Evolutionary conservation across 2,888 invertebrate species (phyloP).

Genomic region (Ommatoiulus sabulosus): DNA sequence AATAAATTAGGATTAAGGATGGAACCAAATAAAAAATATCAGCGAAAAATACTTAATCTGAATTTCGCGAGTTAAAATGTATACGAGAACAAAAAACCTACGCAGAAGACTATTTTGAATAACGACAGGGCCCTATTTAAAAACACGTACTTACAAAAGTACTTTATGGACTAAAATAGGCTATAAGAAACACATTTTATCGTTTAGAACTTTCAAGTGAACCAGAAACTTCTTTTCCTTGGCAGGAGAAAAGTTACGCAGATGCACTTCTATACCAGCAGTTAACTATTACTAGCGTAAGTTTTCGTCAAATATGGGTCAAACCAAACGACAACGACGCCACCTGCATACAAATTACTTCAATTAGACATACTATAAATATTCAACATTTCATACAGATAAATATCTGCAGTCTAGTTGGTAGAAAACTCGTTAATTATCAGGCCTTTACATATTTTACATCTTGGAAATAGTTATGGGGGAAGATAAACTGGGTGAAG

Average conservation of each 20-base stretch:
- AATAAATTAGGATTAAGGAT: not conserved
- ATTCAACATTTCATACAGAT: not conserved
- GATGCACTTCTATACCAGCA: not conserved
- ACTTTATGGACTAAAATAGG: not conserved
- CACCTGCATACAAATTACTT: not conserved
- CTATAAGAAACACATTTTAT: not conserved
- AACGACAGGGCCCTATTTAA: too few species aligned
- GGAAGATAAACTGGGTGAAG: not conserved
- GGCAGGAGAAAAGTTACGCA: not conserved
- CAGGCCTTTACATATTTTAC: not conserved
- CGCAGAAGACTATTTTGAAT: too few species aligned
- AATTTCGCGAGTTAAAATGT: not conserved
- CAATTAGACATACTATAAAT: not conserved
- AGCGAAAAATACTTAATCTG: not conserved
- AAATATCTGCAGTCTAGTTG: not conserved
- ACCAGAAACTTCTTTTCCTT: too few species aligned
- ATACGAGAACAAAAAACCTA: not conserved
- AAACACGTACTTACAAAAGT: too few species aligned
- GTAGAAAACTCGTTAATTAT: not conserved
- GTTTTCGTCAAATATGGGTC: not conserved
- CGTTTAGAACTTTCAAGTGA: too few species aligned
- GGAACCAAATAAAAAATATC: not conserved
- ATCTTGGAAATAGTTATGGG: conserved; percentile 15
- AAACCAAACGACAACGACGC: not conserved
- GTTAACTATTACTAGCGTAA: not conserved